Evolutionary conservation across 2,888 invertebrate genomes (phyloP), one percentile per base, ranked within the genome.

Genomic region (Drosophila meridiana): DNA sequence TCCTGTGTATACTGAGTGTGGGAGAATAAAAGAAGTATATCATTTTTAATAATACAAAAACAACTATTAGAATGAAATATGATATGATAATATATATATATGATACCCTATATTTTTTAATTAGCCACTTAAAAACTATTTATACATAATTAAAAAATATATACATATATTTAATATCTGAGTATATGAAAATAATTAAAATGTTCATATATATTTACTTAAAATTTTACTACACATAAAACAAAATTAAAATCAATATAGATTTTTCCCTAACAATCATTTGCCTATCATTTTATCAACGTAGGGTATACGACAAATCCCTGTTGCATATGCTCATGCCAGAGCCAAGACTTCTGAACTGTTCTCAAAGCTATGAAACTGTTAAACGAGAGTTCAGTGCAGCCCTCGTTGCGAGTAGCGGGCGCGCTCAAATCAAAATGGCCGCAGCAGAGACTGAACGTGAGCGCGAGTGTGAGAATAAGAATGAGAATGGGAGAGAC

Each of bases 391-490:
- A 32, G 30, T 53, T 26, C 28, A 42, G 20, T 71, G 78, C 55
- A 72, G 78, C 80, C 80, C 80, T 80, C 56, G 78, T 53, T 65
- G 62, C 13, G 62, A 68, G 56, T 64, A 76, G 59, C 60, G 62
- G 57, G 58, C 52, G 60, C 67, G 63, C 76, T 73, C 73, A 90
- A 92, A 90, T 85, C 92, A 92, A 92, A 92, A 92, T 92, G 92
- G 92, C 92, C 92, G 92, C 82, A 85, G 67, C 71, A 76, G 69
- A 60, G 58, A 61, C 60, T 66, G 60, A 69, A 57, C 7, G 26
- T 26, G 52, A 50, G 32, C 36, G 38, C 11, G 38, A 55, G 38
- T 42, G 34, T 36, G 52, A 56, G 64, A 57, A 60, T 63, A 55
- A 50, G 71, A 71, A 55, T 50, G 60, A 48, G 66, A 57, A 66